Evolutionary conservation across 2,797 vertebrate genomes (phyloP).

Genomic region (Chloroceryle inda): DNA sequence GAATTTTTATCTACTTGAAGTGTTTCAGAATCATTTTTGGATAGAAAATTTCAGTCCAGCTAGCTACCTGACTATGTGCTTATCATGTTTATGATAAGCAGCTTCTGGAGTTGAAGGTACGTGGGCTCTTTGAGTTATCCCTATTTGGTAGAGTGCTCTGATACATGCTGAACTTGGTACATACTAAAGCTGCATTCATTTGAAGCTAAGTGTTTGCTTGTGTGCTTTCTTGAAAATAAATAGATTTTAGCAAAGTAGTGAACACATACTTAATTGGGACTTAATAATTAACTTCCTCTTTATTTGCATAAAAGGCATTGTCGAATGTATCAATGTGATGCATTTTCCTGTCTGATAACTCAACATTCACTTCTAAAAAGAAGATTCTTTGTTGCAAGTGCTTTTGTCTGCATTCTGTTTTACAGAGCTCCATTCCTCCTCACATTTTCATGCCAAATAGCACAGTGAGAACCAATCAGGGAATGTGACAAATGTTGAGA

Average conservation of each 20-base stretch:
- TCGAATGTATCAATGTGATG: neutral
- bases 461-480: slow-evolving; percentile 26
- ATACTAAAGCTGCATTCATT: neutral
- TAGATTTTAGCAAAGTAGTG: neutral
- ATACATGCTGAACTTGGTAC: neutral
- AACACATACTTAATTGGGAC: neutral
- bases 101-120: neutral
- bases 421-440: neutral
- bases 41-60: neutral
- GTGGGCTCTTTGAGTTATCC: neutral
- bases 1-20: neutral
- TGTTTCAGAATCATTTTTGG: neutral
- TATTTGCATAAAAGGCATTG: neutral
- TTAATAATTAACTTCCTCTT: neutral
- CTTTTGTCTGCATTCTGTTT: fast-evolving
- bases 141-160: neutral
- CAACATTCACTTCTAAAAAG: neutral
- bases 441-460: slow-evolving; percentile 12
- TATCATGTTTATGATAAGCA: neutral
- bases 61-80: neutral
- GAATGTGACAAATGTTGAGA: slow-evolving; percentile 51
- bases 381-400: fast-evolving
- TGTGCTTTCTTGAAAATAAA: neutral
- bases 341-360: neutral
- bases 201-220: neutral